Conservation (phyloP, 2,113 vertebrate species). For the Spheniscus mendiculus region DNA sequence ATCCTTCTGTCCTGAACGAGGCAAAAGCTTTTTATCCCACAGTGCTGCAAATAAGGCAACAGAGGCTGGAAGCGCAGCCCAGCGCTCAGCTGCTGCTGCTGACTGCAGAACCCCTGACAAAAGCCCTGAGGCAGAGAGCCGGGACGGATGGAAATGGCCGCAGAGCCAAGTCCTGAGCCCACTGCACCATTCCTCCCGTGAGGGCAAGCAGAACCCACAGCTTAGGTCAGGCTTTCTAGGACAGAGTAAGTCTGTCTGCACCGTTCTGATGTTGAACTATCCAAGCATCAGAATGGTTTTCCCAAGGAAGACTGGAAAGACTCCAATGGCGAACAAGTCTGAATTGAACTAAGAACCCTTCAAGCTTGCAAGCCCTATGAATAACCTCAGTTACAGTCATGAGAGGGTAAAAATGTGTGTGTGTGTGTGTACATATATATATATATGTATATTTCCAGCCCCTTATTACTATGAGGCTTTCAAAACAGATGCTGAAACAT, state of each 20-base stretch:
- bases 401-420: neutral
- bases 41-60: neutral
- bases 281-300: neutral
- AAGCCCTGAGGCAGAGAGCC: fast-evolving
- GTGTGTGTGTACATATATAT: too few relatives aligned
- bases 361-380: neutral
- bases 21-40: neutral
- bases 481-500: neutral
- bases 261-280: neutral
- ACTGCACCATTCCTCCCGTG: fast-evolving
- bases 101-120: fast-evolving
- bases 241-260: neutral
- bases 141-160: fast-evolving
- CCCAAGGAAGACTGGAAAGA: neutral
- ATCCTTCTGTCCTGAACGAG: fast-evolving
- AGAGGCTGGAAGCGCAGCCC: neutral
- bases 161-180: neutral
- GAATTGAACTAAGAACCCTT: neutral
- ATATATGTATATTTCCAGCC: neutral
- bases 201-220: neutral
- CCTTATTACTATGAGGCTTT: neutral
- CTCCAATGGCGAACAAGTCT: neutral
- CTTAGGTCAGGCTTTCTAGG: neutral
- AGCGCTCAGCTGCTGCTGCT: neutral
- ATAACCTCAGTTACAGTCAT: neutral